Evolutionary conservation across 1,140 invertebrate genomes (phyloP), one percentile per base, ranked within the genome.

Genomic region (Coptotermes formosanus): DNA sequence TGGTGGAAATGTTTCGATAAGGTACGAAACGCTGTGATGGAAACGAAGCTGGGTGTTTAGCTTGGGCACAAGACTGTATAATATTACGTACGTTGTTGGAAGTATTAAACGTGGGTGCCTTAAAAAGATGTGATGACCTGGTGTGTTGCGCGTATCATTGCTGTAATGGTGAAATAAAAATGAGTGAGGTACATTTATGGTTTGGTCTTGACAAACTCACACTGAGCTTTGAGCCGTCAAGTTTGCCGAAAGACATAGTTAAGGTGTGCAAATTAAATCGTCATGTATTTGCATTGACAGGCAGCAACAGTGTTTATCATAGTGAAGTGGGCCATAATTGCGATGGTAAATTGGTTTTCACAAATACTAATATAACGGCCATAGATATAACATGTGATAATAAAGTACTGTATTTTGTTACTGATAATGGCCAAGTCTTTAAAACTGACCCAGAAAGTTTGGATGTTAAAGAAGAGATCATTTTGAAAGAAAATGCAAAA

Each of bases 331-430:
- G 85, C 7, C 44, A 52, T 25, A 84, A 86, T 45, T 59, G 21
- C 84, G 84, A 85, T 45, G n/a, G 86, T 87, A 38, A 83, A 59
- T n/a, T 83, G 82, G 2, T 85, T 83, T 86, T 86, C 38, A 83
- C 75, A 32, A 86, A 87, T 89, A 89, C 88, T 82, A 90, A 91
- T 86, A 90, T 92, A 52, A 88, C 88, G 87, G 94, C 92, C 14
- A 90, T 93, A 85, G 94, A 95, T 90, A 92, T 95, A 89, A 93
- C 93, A 86, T 92, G 92, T 88, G 92, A 93, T 89, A 92, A 92
- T 88, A 89, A 93, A 87, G 90, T 92, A 88, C 90, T 95, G 59
- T 95, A 93, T 89, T 91, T 94, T 85, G 92, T 95, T 86, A 93
- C 93, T 90, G 90, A 91, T 82, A 91, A 92, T 88, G 94, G 94